phyloP scores from a whole-genome alignment of 2,797 vertebrate species.

The Botia kubotai region DNA sequence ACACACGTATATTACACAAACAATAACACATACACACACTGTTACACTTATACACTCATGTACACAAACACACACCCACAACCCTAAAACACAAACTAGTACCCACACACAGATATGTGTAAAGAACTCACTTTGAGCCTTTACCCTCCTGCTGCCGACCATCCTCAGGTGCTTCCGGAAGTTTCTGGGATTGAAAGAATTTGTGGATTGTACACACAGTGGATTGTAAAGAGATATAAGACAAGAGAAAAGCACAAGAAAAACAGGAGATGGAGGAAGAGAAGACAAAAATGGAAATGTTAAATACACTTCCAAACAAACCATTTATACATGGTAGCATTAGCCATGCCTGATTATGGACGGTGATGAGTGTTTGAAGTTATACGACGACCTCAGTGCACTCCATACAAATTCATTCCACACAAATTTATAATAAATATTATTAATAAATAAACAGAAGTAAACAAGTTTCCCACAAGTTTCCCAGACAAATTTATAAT shows the following conservation, averaged over 20 bases:
- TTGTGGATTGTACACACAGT: constrained; percentile 15
- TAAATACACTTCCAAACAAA: background rate
- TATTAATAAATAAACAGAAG: background rate
- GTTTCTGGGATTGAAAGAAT: constrained; percentile 81
- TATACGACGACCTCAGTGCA: constrained; percentile 37
- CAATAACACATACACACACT: background rate
- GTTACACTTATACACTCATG: background rate
- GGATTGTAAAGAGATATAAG: constrained; percentile 16
- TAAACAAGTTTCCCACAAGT: background rate
- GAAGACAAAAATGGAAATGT: constrained; percentile 8
- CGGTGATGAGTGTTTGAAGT: constrained; percentile 66
- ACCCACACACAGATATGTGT: background rate
- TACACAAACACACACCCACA: background rate
- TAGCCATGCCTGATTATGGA: constrained; percentile 31
- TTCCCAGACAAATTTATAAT: too few relatives aligned
- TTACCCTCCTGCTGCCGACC: constrained; percentile 95
- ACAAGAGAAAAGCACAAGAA: constrained; percentile 13
- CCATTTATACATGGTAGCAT: constrained; percentile 19
- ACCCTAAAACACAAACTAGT: background rate
- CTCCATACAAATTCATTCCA: background rate
- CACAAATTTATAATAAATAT: too few relatives aligned
- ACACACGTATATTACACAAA: background rate
- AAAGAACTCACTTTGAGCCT: constrained; percentile 91
- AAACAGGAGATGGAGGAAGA: constrained; percentile 28
- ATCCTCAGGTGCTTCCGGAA: constrained; percentile 97